These are phyloP conservation scores for Dermolepida albohirtum DNA, from an alignment of 2,888 invertebrate species.

Conservation along the genomic window DNA sequence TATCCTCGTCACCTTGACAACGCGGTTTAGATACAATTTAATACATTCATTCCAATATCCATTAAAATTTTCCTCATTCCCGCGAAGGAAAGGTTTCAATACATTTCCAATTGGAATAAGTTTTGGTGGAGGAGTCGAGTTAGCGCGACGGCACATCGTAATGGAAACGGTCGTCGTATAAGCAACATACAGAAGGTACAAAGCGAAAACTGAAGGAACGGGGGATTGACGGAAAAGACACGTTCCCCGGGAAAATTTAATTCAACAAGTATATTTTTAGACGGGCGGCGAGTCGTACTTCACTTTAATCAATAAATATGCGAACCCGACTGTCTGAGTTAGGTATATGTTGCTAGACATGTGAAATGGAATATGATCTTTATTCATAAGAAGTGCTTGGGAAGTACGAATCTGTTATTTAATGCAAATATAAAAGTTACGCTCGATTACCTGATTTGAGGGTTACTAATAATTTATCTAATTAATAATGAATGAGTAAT, in stretches of 20 bases:
- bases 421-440: too few relatives aligned
- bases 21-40: background rate
- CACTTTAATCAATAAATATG: conserved; percentile 25
- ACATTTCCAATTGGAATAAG: conserved; percentile 3
- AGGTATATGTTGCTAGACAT: too few relatives aligned
- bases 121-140: conserved; percentile 1
- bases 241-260: conserved; percentile 16
- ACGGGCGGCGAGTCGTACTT: conserved; percentile 9
- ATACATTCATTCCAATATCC: conserved; percentile 14
- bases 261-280: conserved; percentile 39
- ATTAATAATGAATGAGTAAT: too few relatives aligned
- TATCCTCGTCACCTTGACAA: background rate
- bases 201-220: too few relatives aligned
- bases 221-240: conserved; percentile 5
- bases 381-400: too few relatives aligned
- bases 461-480: too few relatives aligned
- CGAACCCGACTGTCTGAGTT: background rate
- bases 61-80: conserved; percentile 2
- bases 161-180: background rate
- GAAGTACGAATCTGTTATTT: too few relatives aligned
- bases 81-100: background rate
- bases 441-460: too few relatives aligned
- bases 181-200: too few relatives aligned
- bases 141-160: background rate
- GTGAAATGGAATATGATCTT: too few relatives aligned